Evolutionary conservation across 1,140 invertebrate genomes (phyloP).

Genomic region (Melanaphis sacchari): DNA sequence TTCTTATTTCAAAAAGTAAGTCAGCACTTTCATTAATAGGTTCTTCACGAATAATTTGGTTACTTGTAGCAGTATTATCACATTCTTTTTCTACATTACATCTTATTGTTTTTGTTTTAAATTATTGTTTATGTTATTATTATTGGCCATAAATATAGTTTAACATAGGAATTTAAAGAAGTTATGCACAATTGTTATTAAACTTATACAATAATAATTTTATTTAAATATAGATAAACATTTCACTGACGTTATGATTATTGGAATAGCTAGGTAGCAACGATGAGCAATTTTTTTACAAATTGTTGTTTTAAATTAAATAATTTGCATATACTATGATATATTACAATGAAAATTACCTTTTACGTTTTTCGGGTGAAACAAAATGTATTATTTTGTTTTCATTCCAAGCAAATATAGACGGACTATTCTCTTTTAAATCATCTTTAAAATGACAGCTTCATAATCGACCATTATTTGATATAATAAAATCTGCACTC

Average conservation of each 20-base stretch:
- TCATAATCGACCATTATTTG: neutral
- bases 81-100: neutral
- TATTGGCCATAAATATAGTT: too few species aligned
- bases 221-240: too few species aligned
- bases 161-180: too few species aligned
- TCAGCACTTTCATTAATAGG: neutral
- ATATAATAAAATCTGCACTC: neutral
- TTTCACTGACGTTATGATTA: too few species aligned
- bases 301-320: too few species aligned
- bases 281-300: too few species aligned
- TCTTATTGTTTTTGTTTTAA: neutral
- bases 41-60: neutral
- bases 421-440: neutral
- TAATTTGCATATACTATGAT: too few species aligned
- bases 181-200: too few species aligned
- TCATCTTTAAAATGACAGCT: neutral
- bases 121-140: neutral
- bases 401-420: slow-evolving; percentile 14
- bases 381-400: neutral
- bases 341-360: neutral
- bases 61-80: neutral
- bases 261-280: too few species aligned
- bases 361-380: neutral
- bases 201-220: too few species aligned
- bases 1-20: neutral